Evolutionary conservation across 2,797 vertebrate genomes (phyloP).

Genomic region (Notoglanidium macrostoma): DNA sequence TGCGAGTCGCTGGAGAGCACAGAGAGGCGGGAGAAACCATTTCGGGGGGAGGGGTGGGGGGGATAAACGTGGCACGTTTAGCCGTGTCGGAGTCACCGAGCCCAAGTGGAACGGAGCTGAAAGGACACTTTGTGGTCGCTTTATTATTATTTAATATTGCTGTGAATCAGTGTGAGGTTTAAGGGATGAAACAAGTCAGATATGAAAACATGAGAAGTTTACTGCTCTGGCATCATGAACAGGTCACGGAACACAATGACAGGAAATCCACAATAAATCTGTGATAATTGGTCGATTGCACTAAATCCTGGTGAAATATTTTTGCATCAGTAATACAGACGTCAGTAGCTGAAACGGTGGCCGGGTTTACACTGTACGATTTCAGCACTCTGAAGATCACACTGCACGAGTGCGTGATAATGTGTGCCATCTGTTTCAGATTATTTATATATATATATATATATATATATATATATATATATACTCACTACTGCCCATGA

Average conservation of each 20-base stretch:
- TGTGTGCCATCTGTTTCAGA: not conserved
- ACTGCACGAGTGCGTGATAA: not conserved
- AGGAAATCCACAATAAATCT: not conserved
- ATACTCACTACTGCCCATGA: not conserved
- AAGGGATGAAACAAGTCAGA: not conserved
- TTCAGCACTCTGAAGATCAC: not conserved
- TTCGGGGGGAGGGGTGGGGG: slow-evolving; percentile 11
- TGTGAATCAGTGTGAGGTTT: slow-evolving; percentile 28
- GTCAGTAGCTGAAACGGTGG: not conserved
- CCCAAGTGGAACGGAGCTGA: slow-evolving; percentile 19
- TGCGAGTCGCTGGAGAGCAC: not conserved
- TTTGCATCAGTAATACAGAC: not conserved
- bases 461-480: too few relatives aligned
- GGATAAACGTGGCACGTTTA: not conserved
- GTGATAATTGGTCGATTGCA: slow-evolving; percentile 39
- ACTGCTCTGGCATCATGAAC: not conserved
- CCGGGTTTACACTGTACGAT: not conserved
- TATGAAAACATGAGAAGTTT: not conserved
- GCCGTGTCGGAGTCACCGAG: slow-evolving; percentile 7
- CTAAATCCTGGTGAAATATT: slow-evolving; percentile 9
- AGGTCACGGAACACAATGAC: not conserved
- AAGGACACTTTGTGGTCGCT: slow-evolving; percentile 56
- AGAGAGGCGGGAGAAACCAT: slow-evolving; percentile 25
- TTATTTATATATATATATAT: too few relatives aligned
- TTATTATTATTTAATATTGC: slow-evolving; percentile 34